Evolutionary conservation across 2,888 invertebrate genomes (phyloP), one percentile per base, ranked within the genome.

Genomic region (Latrodectus elegans): DNA sequence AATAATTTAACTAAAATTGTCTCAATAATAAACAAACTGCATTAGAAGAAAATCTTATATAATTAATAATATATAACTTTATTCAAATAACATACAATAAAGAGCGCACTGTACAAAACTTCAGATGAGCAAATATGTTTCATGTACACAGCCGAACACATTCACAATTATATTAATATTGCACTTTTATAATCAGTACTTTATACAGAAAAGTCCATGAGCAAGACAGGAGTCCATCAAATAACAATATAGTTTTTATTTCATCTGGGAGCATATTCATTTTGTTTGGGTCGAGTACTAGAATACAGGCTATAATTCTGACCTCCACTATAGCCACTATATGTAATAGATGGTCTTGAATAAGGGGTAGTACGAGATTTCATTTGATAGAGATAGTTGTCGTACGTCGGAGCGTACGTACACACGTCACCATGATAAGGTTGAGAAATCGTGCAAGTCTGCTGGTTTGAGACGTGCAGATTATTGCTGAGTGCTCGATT

Each of bases 371-470:
- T 52, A 9, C 83, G 72, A 51, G 85, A 64, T 55, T 89, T 89
- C 79, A 89, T 83, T 53, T 73, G 89, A 51, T 89, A 89, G 8
- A 89, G 75, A 71, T 89, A 89, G 72, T 82, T 89, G 86, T 89
- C 89, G 53, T 89, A 89, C 10, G 83, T 75, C 8, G 85, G 88
- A 10, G 84, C 83, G 64, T 89, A 89, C 1, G 76, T 79, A 75
- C 89, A 86, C 10, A 86, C 75, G 53, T 89, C 89, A 4, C 64
- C 73, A 17, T 80, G 79, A 64, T 86, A 89, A 0, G 89, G 86
- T 51, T 89, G 89, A 6, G 72, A 55, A 10, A 88, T 68, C 8
- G 84, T 53, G 38, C 82, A 89, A 22, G 81, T 10, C 11, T 79
- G 83, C 17, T 83, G 86, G 6, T 14, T 53, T n/a, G 84, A 14